These are phyloP conservation scores for Drosophila fulvimacula DNA, from an alignment of 2,888 invertebrate species.

Conservation along the genomic window DNA sequence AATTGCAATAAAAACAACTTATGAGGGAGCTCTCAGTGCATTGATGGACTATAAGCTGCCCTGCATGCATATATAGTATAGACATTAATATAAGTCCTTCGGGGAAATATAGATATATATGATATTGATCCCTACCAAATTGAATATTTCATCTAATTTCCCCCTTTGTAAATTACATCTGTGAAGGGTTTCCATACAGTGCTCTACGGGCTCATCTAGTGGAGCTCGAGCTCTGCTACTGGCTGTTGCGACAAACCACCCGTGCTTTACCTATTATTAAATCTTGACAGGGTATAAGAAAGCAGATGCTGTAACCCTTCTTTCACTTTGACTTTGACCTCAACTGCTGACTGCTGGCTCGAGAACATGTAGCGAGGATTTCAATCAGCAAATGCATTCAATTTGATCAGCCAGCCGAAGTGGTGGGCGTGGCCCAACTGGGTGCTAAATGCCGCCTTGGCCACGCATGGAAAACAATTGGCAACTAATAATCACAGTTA, in stretches of 20 bases:
- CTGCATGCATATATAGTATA: too few species aligned
- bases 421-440: conserved; percentile 41
- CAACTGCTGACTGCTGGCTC: conserved; percentile 13
- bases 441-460: conserved; percentile 66
- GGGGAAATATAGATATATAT: too few species aligned
- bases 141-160: not conserved
- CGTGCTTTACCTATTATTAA: too few species aligned
- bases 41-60: not conserved
- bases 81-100: too few species aligned
- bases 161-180: not conserved
- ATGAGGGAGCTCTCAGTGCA: not conserved
- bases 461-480: conserved; percentile 78
- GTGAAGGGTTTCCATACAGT: not conserved
- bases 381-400: conserved; percentile 85
- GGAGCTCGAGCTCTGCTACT: not conserved
- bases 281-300: not conserved
- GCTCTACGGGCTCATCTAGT: not conserved
- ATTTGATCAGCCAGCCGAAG: conserved; percentile 72
- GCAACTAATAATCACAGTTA: conserved; percentile 83
- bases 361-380: conserved; percentile 79
- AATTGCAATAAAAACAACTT: not conserved
- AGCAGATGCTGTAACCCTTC: conserved; percentile 23
- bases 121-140: too few species aligned
- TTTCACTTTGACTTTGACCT: not conserved
- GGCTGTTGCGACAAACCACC: not conserved